A percentile compares a stretch with the other conserved stretches of the same genome.
Evolutionary conservation across 1,140 invertebrate genomes (phyloP).

Genomic region (Apis florea): DNA sequence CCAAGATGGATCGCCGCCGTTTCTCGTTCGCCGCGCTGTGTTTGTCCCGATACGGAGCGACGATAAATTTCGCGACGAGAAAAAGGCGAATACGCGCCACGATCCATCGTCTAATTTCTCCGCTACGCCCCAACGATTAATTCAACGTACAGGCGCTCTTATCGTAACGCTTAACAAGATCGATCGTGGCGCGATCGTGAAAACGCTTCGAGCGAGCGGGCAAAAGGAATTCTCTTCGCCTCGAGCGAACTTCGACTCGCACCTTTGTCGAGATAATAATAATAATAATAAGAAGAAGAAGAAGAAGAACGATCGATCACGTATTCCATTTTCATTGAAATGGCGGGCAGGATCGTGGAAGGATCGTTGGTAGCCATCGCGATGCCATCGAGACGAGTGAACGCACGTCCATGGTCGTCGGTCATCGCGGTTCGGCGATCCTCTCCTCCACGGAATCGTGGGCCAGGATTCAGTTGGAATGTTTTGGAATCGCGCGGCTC

Average conservation of each 20-base stretch:
- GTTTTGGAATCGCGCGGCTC: no score
- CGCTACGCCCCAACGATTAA: constrained; percentile 4
- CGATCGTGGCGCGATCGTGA: constrained; percentile 22
- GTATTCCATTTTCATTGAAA: constrained; percentile 39
- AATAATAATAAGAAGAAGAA: no score
- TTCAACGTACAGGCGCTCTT: constrained; percentile 16
- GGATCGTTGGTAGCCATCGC: constrained; percentile 6
- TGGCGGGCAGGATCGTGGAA: constrained; percentile 8
- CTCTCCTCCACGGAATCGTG: no score
- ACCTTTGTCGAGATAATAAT: not conserved
- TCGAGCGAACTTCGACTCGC: no score
- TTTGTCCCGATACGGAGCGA: no score
- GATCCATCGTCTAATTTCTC: constrained; percentile 27
- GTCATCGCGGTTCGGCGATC: not conserved
- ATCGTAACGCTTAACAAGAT: constrained; percentile 20
- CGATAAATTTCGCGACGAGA: constrained; percentile 12
- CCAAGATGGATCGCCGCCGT: not conserved
- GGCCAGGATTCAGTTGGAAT: no score
- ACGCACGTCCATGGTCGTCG: not conserved
- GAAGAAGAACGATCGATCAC: no score
- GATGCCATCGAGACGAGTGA: not conserved
- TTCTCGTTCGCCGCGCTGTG: not conserved
- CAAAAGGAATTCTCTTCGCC: no score
- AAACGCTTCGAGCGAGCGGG: not conserved
- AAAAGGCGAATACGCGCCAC: not conserved